phyloP scores from a whole-genome alignment of 2,888 invertebrate species.

The Eupithecia abbreviata region DNA sequence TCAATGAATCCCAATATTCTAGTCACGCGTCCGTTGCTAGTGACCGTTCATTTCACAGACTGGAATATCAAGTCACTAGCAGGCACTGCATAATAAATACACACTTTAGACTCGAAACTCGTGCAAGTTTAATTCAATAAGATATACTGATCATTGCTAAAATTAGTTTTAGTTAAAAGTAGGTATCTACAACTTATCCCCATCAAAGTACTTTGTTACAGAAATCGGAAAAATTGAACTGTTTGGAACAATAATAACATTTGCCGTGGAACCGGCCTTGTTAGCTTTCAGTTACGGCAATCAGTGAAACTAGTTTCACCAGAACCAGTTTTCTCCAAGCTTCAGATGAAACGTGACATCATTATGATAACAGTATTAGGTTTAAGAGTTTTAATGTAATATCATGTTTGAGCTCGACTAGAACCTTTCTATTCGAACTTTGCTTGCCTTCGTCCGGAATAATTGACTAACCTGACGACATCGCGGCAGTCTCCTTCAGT shows the following conservation, averaged over 20 bases:
- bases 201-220: slow-evolving; percentile 16
- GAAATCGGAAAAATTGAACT: slow-evolving; percentile 36
- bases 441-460: slow-evolving; percentile 19
- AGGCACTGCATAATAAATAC: slow-evolving; percentile 60
- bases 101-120: background rate
- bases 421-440: background rate
- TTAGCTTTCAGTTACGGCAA: slow-evolving; percentile 53
- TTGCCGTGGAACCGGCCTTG: slow-evolving; percentile 48
- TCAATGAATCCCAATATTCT: slow-evolving; percentile 57
- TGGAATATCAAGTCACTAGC: slow-evolving; percentile 65
- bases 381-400: slow-evolving; percentile 4
- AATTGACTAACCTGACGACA: slow-evolving; percentile 91
- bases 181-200: background rate
- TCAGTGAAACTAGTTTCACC: slow-evolving; percentile 52
- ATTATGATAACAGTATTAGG: slow-evolving; percentile 48
- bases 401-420: slow-evolving; percentile 1
- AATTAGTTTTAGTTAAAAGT: background rate
- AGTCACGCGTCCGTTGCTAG: slow-evolving; percentile 57
- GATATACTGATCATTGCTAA: background rate
- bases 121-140: background rate
- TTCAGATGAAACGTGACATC: slow-evolving; percentile 53
- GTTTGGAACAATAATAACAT: slow-evolving; percentile 34
- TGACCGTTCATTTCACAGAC: slow-evolving; percentile 69
- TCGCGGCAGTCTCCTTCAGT: slow-evolving; percentile 95
- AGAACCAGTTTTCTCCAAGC: slow-evolving; percentile 54